Evolutionary conservation across 2,113 vertebrate genomes (phyloP), one percentile per base, ranked within the genome.

Genomic region (Nanorana parkeri): DNA sequence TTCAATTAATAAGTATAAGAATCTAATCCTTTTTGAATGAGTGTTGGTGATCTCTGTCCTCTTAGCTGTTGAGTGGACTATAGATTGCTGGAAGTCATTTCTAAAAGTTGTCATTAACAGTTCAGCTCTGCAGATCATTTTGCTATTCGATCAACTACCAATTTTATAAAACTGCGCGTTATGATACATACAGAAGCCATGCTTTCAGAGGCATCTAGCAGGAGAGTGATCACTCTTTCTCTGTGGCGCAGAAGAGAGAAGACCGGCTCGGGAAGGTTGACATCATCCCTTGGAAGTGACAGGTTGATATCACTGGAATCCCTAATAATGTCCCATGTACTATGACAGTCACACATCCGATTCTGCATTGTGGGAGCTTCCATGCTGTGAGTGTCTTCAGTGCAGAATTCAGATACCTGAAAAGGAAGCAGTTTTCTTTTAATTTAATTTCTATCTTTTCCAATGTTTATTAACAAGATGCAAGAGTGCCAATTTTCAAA

Each of bases 291-390:
- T 36, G 81, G 67, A 81, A 64, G 16, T 0, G 76, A 65, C 13
- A 74, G 83, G 19, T 0, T 61, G 52, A 90, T 87, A 81, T 93
- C 93, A 0, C 78, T 24, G n/a, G 92, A 93, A 1, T 85, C 41
- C 75, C 56, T 87, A 71, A 94, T 92, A 36, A 93, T 54, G 11
- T 90, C 89, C 92, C 89, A 91, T 0, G 87, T 89, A 60, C 91
- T 91, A 78, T 66, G 91, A 64, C 52, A 61, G 47, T 85, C 69
- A 69, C 93, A 93, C 60, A 92, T 89, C 83, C 86, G 85, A 85
- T 94, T 94, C 67, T 94, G 93, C 81, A 90, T 81, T 74, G 91
- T 94, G 82, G 91, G 89, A 78, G 92, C 91, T 65, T 92, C 84
- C 2, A 0, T 17, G 10, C 92, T 94, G 74, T 95, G 93, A 5